Evolutionary conservation across 1,140 invertebrate genomes (phyloP), one percentile per base, ranked within the genome.

Genomic region (Lasaia peninsularis): DNA sequence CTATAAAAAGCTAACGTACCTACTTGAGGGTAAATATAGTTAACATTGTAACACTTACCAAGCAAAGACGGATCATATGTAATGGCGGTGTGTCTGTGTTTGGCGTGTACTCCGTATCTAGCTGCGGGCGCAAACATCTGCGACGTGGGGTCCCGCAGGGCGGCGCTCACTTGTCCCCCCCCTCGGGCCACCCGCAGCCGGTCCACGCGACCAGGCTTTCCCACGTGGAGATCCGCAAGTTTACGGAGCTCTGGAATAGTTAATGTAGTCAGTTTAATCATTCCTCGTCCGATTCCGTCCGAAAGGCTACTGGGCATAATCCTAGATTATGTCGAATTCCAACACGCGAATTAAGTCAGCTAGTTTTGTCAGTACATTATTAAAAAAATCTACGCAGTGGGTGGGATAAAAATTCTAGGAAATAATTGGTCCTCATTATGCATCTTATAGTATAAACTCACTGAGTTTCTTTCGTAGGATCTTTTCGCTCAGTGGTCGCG

Each of bases 181-280:
- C 80, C 79, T 7, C 84, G 74, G n/a, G 82, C 75, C 11, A 66
- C 61, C 0, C 68, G 52, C 55, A 60, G 56, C 0, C 56, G 60
- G 14, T 61, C 11, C 65, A 71, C 4, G 60, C 31, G 0, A 71
- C 78, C 1, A 16, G 34, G 2, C 67, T 56, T 3, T 71, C 78
- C 77, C 2, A 66, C 58, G 50, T 91, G 86, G 5, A 84, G 77
- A 2, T 70, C 67, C n/a, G 73, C 58, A 16, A 93, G 74, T 66
- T 92, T 93, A 21, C 92, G 89, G 2, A 93, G 63, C 61, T 93
- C 91, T 87, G 53, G 24, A 28, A 37, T 16, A 37, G 11, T 14
- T 37, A n/a, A 8, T 6, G 16, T 9, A 16, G 21, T 20, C 14
- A 6, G 6, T n/a, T 12, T 8, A 11, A 52, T 37, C 14, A 35